A percentile compares a stretch with the other conserved stretches of the same genome.
Evolutionary conservation across 2,113 vertebrate species (phyloP).

Genomic region (Todiramphus chloris): DNA sequence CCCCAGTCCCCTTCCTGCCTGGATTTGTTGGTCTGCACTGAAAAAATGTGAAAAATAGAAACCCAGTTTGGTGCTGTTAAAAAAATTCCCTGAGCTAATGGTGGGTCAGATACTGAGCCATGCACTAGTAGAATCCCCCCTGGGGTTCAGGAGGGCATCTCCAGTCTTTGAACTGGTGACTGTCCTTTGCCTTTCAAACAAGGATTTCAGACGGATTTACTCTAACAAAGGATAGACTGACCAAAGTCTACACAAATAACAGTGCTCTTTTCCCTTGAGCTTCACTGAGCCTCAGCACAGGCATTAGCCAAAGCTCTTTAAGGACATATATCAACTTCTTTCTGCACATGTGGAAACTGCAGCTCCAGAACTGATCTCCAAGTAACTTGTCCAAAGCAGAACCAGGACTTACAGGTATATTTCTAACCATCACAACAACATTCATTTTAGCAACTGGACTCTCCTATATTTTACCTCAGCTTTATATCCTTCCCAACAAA

Average conservation of each 20-base stretch:
- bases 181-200: background rate
- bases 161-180: background rate
- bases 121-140: background rate
- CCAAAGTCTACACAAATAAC: background rate
- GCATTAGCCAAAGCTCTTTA: conserved; percentile 12
- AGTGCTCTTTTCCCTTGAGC: background rate
- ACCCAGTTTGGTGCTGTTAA: background rate
- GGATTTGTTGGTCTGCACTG: background rate
- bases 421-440: background rate
- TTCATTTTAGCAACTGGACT: background rate
- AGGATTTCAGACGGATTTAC: conserved; percentile 1
- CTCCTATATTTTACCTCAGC: background rate
- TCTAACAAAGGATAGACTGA: conserved; percentile 10
- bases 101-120: background rate
- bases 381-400: background rate
- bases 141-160: background rate
- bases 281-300: background rate
- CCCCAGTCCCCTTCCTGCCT: background rate
- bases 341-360: background rate
- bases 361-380: background rate
- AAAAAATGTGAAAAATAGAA: background rate
- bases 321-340: background rate
- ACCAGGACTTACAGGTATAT: background rate
- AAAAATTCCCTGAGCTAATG: background rate
- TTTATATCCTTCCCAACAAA: background rate